A percentile compares a stretch with the other conserved stretches of the same genome.
Evolutionary conservation across 2,888 invertebrate genomes (phyloP).

Genomic region (Rhaphigaster nebulosa): DNA sequence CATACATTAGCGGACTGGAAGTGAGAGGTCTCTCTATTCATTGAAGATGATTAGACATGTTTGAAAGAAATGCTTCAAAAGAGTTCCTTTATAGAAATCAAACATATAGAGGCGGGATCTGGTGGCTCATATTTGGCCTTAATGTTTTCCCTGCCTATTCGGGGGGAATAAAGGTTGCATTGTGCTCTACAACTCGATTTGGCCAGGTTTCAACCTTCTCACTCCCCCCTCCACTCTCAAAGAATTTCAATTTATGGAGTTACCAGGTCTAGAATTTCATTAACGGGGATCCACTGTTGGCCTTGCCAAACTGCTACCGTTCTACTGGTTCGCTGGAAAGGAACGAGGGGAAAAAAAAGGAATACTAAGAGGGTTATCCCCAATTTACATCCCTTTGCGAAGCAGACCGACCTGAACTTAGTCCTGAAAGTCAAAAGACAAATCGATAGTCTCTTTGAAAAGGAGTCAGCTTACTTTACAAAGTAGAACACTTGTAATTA

Average conservation of each 20-base stretch:
- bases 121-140: conserved; percentile 2
- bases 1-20: neutral
- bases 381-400: conserved; percentile 45
- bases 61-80: conserved; percentile 6
- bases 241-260: conserved; percentile 56
- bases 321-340: neutral
- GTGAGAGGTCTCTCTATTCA: neutral
- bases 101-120: neutral
- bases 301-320: conserved; percentile 40
- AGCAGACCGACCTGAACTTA: conserved; percentile 14
- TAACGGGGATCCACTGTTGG: conserved; percentile 8
- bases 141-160: neutral
- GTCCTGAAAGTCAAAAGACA: conserved; percentile 1
- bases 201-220: conserved; percentile 42
- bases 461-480: conserved; percentile 29
- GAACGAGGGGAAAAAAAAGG: neutral
- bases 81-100: neutral
- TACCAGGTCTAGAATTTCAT: conserved; percentile 54
- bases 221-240: neutral
- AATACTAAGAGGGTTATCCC: conserved; percentile 41
- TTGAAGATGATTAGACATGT: neutral
- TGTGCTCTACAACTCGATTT: conserved; percentile 52
- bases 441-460: conserved; percentile 43
- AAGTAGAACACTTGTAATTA: conserved; percentile 35
- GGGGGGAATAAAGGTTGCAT: conserved; percentile 42